phyloP scores from a whole-genome alignment of 2,888 invertebrate genomes.

The Leistus spinibarbis region DNA sequence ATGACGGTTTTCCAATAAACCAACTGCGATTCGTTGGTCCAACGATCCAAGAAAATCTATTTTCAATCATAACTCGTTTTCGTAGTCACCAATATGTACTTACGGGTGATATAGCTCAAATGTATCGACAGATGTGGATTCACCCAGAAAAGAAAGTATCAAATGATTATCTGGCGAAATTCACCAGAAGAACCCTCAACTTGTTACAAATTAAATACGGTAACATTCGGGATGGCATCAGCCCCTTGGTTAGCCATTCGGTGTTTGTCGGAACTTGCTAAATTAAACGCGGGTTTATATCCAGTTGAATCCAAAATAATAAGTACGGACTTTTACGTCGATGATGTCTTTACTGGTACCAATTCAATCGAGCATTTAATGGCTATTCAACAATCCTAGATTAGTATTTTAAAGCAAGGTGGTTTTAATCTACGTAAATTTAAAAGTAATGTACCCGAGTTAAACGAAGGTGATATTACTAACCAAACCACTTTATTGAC shows the following conservation, averaged over 20 bases:
- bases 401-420: slow-evolving; percentile 18
- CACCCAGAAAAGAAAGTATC: neutral
- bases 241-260: slow-evolving; percentile 19
- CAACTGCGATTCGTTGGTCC: neutral
- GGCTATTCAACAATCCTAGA: slow-evolving; percentile 12
- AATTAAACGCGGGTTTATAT: neutral
- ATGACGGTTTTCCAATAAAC: neutral
- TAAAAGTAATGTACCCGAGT: too few species aligned
- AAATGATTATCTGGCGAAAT: slow-evolving; percentile 34
- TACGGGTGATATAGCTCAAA: slow-evolving; percentile 25
- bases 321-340: slow-evolving; percentile 24
- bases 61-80: neutral
- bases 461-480: too few species aligned
- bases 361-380: slow-evolving; percentile 16
- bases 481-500: too few species aligned
- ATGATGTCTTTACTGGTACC: slow-evolving; percentile 29
- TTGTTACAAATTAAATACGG: slow-evolving; percentile 25
- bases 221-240: slow-evolving; percentile 33
- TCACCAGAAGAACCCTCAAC: neutral
- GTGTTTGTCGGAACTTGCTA: slow-evolving; percentile 26
- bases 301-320: slow-evolving; percentile 17
- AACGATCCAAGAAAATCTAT: too few species aligned
- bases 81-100: neutral
- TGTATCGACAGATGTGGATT: slow-evolving; percentile 33
- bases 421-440: slow-evolving; percentile 38